These are phyloP conservation scores for Mnemiopsis leidyi DNA, from an alignment of 37 sponge, comb jelly and placozoan species.

Conservation along the genomic window DNA sequence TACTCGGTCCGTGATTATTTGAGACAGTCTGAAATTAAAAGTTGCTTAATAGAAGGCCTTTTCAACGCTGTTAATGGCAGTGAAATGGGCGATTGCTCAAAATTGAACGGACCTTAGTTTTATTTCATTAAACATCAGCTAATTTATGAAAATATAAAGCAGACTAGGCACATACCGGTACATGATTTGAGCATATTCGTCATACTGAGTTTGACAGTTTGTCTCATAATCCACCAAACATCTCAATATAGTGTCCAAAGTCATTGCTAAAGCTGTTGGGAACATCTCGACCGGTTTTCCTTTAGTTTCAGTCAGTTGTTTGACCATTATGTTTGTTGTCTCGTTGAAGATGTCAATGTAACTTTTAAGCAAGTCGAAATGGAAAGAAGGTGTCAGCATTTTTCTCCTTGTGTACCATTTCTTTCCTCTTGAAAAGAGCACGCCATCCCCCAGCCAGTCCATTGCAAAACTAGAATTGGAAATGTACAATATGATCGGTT, in stretches of 20 bases:
- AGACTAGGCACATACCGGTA: not conserved
- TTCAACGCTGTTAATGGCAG: no score
- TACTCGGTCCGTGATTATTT: not conserved
- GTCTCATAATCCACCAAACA: not conserved
- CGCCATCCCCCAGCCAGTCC: not conserved
- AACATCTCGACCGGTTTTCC: not conserved
- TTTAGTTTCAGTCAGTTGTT: not conserved
- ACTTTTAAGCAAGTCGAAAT: not conserved
- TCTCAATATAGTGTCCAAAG: not conserved
- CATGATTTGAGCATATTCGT: not conserved
- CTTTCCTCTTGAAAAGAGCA: not conserved
- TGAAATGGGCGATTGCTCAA: no score
- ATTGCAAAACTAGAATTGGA: not conserved
- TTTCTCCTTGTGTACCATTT: not conserved
- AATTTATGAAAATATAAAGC: no score
- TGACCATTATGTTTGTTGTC: not conserved
- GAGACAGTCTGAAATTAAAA: not conserved
- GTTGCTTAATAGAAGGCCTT: no score
- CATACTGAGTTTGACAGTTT: not conserved
- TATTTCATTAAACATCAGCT: no score
- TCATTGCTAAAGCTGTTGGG: not conserved
- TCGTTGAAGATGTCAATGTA: conserved; percentile 10
- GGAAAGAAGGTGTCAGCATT: conserved; percentile 18
- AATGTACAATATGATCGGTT: no score
- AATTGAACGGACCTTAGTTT: no score